Percentiles rank a stretch among this genome's conserved stretches.
phyloP scores from a whole-genome alignment of 2,888 invertebrate species.

The Nomada lathburiana region DNA sequence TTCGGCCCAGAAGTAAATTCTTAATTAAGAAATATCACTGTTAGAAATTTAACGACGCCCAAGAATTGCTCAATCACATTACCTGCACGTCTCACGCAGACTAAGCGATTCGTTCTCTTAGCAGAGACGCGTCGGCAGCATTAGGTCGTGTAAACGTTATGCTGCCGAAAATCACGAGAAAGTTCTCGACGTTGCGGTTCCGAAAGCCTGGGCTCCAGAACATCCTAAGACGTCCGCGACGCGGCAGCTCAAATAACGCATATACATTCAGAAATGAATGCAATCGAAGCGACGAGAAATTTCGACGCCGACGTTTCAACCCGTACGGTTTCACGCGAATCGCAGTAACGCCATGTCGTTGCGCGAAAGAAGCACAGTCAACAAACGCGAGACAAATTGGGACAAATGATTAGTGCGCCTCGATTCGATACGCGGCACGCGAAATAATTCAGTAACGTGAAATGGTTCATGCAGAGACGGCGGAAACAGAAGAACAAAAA shows the following conservation, averaged over 20 bases:
- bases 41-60: too few relatives aligned
- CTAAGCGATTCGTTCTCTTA: conserved; percentile 12
- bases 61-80: background rate
- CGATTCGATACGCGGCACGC: background rate
- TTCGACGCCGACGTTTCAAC: background rate
- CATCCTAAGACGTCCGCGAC: conserved; percentile 4
- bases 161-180: conserved; percentile 28
- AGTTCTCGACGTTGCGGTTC: conserved; percentile 31
- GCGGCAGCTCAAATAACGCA: conserved; percentile 10
- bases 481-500: background rate
- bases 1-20: too few relatives aligned
- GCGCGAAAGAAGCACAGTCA: background rate
- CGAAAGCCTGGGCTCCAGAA: conserved; percentile 22
- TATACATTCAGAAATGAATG: conserved; percentile 41
- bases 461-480: background rate
- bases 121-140: background rate
- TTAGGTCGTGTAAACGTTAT: conserved; percentile 21
- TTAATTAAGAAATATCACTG: too few relatives aligned
- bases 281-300: conserved; percentile 37
- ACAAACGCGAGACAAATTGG: conserved; percentile 3
- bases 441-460: background rate
- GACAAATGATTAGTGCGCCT: background rate
- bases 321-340: conserved; percentile 26
- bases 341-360: background rate
- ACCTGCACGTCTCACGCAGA: background rate